Base-by-base conservation (phyloP, 23 tunicate species). In the Halocynthia aurantium region DNA sequence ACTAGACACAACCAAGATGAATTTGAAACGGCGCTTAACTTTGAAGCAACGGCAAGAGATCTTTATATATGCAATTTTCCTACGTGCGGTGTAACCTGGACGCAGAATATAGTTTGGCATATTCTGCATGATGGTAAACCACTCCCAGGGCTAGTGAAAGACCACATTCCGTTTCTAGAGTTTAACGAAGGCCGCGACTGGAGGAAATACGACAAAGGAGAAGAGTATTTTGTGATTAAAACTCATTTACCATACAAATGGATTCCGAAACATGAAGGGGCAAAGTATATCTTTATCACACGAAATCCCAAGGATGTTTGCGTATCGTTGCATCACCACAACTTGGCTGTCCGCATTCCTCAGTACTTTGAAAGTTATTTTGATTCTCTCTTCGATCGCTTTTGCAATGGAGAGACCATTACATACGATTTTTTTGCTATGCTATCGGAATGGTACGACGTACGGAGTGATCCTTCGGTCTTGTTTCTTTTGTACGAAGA, bases 11-110 rank as follows among this genome's bases (percentile, higher is more conserved):
- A 52, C 7, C 50, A 58, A 9, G 19, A 85, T 50, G 20, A 78
- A 11, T n/a, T n/a, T n/a, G 58, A 80, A 15, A 73, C 88, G 8
- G 95, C 88, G 7, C 7, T 84, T 51, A 53, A 67, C 50, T 88
- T 83, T 68, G 53, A 69, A 68, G 84, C 88, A 6, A 58, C 75
- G 57, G 44, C 71, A 11, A 57, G 40, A 11, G 95, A 88, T 56
- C 22, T 88, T 8, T 88, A 77, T 73, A 61, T 88, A 53, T 88
- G 94, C 72, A 52, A 83, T 5, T 83, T 49, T 73, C 80, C 85
- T 7, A 88, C 84, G 60, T 75, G 85, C 58, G 95, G 95, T 51
- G 72, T 78, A 11, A 88, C 95, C 6, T 88, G 95, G 95, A 22
- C 80, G 51, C 88, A 88, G 53, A 75, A 78, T 60, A 88, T 88